Evolutionary conservation across 2,888 invertebrate genomes (phyloP).

Genomic region (Athripsodes cinereus): DNA sequence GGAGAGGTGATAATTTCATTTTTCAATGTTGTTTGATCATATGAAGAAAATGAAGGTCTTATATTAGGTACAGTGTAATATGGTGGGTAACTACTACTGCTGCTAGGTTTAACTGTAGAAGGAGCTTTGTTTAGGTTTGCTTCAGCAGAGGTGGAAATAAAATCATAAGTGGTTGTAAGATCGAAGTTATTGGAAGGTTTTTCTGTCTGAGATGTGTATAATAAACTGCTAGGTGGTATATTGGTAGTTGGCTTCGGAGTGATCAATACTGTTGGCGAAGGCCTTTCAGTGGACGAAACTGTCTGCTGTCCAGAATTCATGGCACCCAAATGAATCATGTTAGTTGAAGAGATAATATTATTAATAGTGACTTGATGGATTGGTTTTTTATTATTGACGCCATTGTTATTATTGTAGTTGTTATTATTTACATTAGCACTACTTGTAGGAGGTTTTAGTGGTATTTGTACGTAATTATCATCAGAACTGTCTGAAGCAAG

Average conservation of each 20-base stretch:
- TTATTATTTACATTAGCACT: background rate
- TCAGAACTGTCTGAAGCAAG: constrained; percentile 11
- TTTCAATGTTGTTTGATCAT: constrained; percentile 35
- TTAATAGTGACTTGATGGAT: constrained; percentile 53
- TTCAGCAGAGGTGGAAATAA: background rate
- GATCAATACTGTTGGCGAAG: constrained; percentile 59
- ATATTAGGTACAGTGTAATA: constrained; percentile 5
- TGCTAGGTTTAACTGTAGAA: background rate
- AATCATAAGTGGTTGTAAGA: background rate
- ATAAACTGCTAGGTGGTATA: constrained; percentile 28
- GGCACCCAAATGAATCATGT: constrained; percentile 42
- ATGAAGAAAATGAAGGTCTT: constrained; percentile 32
- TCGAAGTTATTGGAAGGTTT: constrained; percentile 8
- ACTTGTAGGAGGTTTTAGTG: constrained; percentile 42
- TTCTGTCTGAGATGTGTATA: constrained; percentile 30
- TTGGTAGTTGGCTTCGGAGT: constrained; percentile 56
- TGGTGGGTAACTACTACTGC: background rate
- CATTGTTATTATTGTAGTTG: no score
- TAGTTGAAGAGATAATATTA: constrained; percentile 55
- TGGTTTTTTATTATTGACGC: constrained; percentile 44
- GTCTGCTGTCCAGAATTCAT: constrained; percentile 28
- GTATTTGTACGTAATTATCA: constrained; percentile 41
- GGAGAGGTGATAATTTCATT: constrained; percentile 59
- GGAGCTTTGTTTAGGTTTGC: background rate
- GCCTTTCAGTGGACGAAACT: constrained; percentile 39